phyloP scores from a whole-genome alignment of 2,888 invertebrate species.

The Diachrysia chrysitis region DNA sequence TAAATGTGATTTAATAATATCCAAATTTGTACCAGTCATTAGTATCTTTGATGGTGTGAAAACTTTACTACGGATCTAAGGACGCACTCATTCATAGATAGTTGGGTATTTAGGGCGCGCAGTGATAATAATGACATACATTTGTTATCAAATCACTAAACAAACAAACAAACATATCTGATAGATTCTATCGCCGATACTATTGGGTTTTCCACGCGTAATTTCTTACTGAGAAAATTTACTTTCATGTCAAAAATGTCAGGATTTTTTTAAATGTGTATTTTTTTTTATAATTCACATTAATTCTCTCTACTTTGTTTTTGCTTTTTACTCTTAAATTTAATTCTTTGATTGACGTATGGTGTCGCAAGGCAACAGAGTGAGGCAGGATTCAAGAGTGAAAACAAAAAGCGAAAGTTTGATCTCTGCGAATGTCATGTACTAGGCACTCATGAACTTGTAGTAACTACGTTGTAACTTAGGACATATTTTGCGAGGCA shows the following conservation, averaged over 20 bases:
- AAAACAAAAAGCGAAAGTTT: slow-evolving; percentile 33
- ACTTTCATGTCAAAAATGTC: background rate
- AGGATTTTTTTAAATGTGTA: too few species aligned
- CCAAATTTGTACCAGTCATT: too few species aligned
- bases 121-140: slow-evolving; percentile 79
- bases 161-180: slow-evolving; percentile 80
- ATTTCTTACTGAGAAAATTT: background rate
- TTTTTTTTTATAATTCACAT: too few species aligned
- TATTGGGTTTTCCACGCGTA: slow-evolving; percentile 40
- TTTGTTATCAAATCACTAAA: slow-evolving; percentile 72
- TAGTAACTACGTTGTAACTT: slow-evolving; percentile 10
- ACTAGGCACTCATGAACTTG: slow-evolving; percentile 39
- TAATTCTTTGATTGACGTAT: background rate
- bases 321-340: background rate
- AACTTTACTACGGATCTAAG: slow-evolving; percentile 34
- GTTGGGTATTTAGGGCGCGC: slow-evolving; percentile 75
- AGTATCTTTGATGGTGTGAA: slow-evolving; percentile 8
- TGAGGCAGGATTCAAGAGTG: background rate
- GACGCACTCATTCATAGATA: slow-evolving; percentile 56
- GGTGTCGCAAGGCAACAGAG: background rate
- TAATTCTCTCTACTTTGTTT: background rate
- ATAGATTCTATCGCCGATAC: slow-evolving; percentile 58
- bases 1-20: too few species aligned
- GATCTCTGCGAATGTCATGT: slow-evolving; percentile 40
- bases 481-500: slow-evolving; percentile 5